phyloP scores from a whole-genome alignment of 2,797 vertebrate species.

The Bufotes viridis region DNA sequence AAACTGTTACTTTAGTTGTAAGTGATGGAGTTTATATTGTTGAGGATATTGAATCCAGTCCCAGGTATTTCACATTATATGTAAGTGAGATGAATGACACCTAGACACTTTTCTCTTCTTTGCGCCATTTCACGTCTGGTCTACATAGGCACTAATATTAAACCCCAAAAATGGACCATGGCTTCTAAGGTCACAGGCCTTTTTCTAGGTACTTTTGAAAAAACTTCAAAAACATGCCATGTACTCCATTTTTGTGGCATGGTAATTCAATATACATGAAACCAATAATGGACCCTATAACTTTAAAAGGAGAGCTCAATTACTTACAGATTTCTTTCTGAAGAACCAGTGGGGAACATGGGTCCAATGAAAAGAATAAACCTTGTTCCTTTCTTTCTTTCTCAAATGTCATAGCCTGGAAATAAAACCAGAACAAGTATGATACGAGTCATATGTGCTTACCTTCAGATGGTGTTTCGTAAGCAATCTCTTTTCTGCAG shows the following conservation, averaged over 20 bases:
- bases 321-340: slow-evolving; percentile 61
- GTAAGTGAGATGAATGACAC: neutral
- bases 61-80: slow-evolving; percentile 11
- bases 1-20: slow-evolving; percentile 20
- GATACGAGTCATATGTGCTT: neutral
- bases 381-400: slow-evolving; percentile 36
- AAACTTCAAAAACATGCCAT: neutral
- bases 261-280: neutral
- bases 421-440: neutral
- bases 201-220: too few relatives aligned
- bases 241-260: neutral
- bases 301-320: neutral
- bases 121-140: neutral
- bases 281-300: neutral
- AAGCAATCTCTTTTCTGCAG: neutral
- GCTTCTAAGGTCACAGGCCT: too few relatives aligned
- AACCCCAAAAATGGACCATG: neutral
- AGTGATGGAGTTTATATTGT: slow-evolving; percentile 12
- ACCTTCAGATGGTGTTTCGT: neutral
- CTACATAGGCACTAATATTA: neutral
- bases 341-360: slow-evolving; percentile 44
- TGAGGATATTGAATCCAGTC: slow-evolving; percentile 12
- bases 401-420: slow-evolving; percentile 1
- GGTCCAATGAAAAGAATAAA: slow-evolving; percentile 36
- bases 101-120: neutral